Conservation (phyloP, 2,888 invertebrate genomes). For the Zhuqinia jingwanae region DNA sequence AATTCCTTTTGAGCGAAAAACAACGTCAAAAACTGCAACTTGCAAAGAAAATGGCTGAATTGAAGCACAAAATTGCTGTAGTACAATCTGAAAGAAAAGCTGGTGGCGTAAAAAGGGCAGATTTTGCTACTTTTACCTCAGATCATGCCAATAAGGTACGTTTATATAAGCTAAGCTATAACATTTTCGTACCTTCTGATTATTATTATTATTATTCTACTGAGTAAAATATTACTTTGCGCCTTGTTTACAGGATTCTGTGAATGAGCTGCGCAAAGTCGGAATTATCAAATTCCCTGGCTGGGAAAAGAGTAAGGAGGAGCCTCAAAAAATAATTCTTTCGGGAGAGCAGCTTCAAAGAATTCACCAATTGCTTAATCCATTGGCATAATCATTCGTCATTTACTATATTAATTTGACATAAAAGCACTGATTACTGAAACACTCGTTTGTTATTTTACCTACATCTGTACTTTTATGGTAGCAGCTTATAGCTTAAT, state of each 20-base stretch:
- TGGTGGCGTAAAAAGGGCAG: slow-evolving; percentile 72
- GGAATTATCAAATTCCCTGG: slow-evolving; percentile 78
- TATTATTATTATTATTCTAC: not conserved
- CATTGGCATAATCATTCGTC: slow-evolving; percentile 32
- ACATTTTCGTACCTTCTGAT: no score
- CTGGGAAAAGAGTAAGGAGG: slow-evolving; percentile 75
- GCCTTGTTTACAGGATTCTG: slow-evolving; percentile 60
- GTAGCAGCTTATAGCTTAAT: not conserved
- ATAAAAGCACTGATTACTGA: no score
- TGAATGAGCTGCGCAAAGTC: slow-evolving; percentile 73
- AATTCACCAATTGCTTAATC: slow-evolving; percentile 75
- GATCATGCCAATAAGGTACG: slow-evolving; percentile 59
- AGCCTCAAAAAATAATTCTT: slow-evolving; percentile 73
- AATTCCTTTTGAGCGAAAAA: slow-evolving; percentile 75
- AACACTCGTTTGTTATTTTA: not conserved
- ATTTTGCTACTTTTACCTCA: slow-evolving; percentile 76
- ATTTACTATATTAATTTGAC: no score
- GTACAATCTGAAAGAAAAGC: slow-evolving; percentile 72
- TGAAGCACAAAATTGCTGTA: slow-evolving; percentile 75
- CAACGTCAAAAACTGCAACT: slow-evolving; percentile 72
- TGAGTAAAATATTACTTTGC: not conserved
- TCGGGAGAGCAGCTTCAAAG: slow-evolving; percentile 72
- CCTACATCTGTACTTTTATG: not conserved
- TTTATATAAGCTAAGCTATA: no score
- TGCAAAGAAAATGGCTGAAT: slow-evolving; percentile 75